Evolutionary conservation across 2,113 vertebrate species (phyloP).

Genomic region (Pelodiscus sinensis): DNA sequence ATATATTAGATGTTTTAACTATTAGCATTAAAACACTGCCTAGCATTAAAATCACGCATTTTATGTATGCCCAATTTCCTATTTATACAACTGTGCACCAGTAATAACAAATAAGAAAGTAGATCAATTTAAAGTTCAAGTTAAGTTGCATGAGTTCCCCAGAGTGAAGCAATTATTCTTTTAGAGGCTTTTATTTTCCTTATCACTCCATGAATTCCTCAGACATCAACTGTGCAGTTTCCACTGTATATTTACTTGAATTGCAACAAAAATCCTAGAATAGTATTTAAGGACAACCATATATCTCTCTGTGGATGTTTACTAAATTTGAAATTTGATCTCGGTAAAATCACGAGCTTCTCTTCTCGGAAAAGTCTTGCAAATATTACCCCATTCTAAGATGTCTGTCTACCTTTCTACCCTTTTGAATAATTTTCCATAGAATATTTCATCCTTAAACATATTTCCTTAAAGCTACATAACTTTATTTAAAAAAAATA

Average conservation of each 20-base stretch:
- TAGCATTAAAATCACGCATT: slow-evolving; percentile 44
- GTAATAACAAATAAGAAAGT: slow-evolving; percentile 62
- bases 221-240: slow-evolving; percentile 48
- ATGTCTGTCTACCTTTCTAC: not conserved
- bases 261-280: slow-evolving; percentile 42
- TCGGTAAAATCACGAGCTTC: not conserved
- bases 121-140: slow-evolving; percentile 73
- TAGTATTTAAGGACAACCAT: slow-evolving; percentile 25
- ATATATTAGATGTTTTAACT: not conserved
- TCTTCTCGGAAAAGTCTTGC: not conserved
- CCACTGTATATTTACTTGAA: slow-evolving; percentile 41
- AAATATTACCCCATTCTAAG: not conserved
- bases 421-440: not conserved
- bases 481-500: not conserved
- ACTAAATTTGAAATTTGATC: slow-evolving; percentile 26
- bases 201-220: slow-evolving; percentile 66
- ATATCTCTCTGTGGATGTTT: slow-evolving; percentile 22
- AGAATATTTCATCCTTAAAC: not conserved
- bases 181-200: slow-evolving; percentile 70
- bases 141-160: slow-evolving; percentile 68
- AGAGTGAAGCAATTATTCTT: slow-evolving; percentile 74
- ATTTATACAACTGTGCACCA: slow-evolving; percentile 29
- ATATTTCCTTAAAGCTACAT: not conserved
- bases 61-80: slow-evolving; percentile 51
- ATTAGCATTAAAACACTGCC: slow-evolving; percentile 35